Evolutionary conservation across 2,113 vertebrate species (phyloP), one percentile per base, ranked within the genome.

Genomic region (Gadus chalcogrammus): DNA sequence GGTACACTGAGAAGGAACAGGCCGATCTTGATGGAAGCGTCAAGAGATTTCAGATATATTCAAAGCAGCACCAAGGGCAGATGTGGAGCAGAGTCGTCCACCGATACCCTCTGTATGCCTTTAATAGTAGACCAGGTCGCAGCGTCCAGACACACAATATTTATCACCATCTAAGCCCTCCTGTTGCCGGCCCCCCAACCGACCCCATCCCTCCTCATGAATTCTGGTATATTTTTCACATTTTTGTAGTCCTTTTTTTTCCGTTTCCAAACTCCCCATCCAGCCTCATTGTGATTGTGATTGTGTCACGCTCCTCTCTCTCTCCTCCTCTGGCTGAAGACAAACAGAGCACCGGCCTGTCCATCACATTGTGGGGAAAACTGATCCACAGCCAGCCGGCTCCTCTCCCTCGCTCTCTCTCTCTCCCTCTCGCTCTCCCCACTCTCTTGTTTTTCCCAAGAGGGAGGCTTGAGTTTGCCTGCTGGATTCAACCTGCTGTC

Each of bases 401-500:
- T 84, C 66, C 72, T 48, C 42, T 48, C 42, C 12, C 42, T 48
- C 42, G 8, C 42, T 48, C 42, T 48, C 42, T 48, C 42, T 48
- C 42, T 48, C 42, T 13, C 12, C 42, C 9, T 81, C 86, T 79
- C 78, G 9, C 55, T 58, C 55, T n/a, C 15, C 80, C 86, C 77
- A 75, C 74, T 69, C 81, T 48, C 70, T 65, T 65, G 73, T 74
- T 66, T 81, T 80, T 88, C 89, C 81, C 75, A 84, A 78, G 86
- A 87, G 85, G 70, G 78, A 85, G 75, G 79, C 82, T 79, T 74
- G 81, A 84, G 86, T 90, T 90, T 88, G 84, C 87, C 83, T 87
- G 77, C 87, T 87, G 84, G 81, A 90, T 89, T 86, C 86, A 91
- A 89, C 82, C 83, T 88, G 87, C 87, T 85, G 88, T 90, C 85